Percentiles rank a stretch among this genome's conserved stretches.
These are phyloP conservation scores for Hermaeophaga mercurialis DNA, from an alignment of 2,888 invertebrate genomes.

Conservation along the genomic window DNA sequence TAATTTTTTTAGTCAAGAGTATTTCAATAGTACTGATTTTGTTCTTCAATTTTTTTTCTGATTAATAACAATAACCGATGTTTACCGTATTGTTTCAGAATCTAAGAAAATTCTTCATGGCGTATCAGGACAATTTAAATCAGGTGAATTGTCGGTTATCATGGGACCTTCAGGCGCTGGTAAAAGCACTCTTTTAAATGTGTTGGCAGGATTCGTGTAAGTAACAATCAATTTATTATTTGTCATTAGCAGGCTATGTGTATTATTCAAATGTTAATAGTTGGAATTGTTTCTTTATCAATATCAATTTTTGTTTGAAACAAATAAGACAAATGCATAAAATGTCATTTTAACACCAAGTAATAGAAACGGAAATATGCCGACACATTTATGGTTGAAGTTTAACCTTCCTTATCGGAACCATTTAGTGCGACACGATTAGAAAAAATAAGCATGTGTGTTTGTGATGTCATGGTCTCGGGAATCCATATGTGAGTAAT, in stretches of 20 bases:
- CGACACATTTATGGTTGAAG: neutral
- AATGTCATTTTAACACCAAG: no score
- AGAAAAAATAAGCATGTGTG: neutral
- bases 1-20: no score
- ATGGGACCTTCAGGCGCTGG: constrained; percentile 98
- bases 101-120: constrained; percentile 84
- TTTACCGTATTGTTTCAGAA: constrained; percentile 63
- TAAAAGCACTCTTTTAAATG: constrained; percentile 89
- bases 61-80: no score
- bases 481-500: neutral
- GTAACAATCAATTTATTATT: no score
- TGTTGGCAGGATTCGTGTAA: constrained; percentile 84
- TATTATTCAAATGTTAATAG: no score
- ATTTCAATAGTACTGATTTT: no score
- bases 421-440: neutral
- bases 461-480: neutral
- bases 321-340: no score
- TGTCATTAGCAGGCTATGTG: no score
- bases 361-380: no score
- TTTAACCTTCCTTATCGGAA: neutral
- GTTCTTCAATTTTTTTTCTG: no score
- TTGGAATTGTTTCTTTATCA: no score
- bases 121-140: constrained; percentile 80
- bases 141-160: constrained; percentile 86
- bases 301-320: no score